These are phyloP conservation scores for Drosophila quadrilineata DNA, from an alignment of 1,140 invertebrate genomes.

Conservation along the genomic window DNA sequence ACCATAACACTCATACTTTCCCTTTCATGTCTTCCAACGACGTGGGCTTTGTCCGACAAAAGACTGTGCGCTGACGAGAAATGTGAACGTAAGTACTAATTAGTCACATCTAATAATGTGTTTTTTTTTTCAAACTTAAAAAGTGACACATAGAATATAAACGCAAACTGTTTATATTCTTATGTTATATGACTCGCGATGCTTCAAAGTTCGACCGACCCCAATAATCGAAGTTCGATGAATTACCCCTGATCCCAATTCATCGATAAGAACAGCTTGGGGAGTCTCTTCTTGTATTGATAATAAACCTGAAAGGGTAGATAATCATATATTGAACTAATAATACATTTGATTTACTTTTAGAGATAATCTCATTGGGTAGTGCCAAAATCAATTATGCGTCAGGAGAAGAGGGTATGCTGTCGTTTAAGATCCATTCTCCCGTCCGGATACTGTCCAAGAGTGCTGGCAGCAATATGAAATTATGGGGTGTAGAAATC, in stretches of 20 bases:
- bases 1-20: constrained; percentile 32
- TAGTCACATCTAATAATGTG: constrained; percentile 7
- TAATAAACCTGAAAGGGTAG: not conserved
- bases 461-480: constrained; percentile 84
- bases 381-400: constrained; percentile 84
- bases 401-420: constrained; percentile 83
- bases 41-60: constrained; percentile 83
- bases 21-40: constrained; percentile 57
- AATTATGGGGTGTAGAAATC: constrained; percentile 88
- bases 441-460: constrained; percentile 87
- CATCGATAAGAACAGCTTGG: constrained; percentile 6
- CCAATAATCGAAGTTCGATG: not conserved
- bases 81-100: constrained; percentile 83
- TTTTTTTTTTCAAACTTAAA: too few species aligned
- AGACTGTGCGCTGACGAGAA: constrained; percentile 84
- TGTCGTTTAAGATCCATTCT: constrained; percentile 85
- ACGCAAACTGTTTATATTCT: too few species aligned
- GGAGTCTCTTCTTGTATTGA: not conserved
- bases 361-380: constrained; percentile 86
- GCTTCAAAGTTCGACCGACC: too few species aligned
- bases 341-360: constrained; percentile 5
- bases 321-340: not conserved
- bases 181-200: too few species aligned
- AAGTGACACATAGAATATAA: too few species aligned
- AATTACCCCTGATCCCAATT: constrained; percentile 5